Evolutionary conservation across 2,888 invertebrate species (phyloP).

Genomic region (Automeris io): DNA sequence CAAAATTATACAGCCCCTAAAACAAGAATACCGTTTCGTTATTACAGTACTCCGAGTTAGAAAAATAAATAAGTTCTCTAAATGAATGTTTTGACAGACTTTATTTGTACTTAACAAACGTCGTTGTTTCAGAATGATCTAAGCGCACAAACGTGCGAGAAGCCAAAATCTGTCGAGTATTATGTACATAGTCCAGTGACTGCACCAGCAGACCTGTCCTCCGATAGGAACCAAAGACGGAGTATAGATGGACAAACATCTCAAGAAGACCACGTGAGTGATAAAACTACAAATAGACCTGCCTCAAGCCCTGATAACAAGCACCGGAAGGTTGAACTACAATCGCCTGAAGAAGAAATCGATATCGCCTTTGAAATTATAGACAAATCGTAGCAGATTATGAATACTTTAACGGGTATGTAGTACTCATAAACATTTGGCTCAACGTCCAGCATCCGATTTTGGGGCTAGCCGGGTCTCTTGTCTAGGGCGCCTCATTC

Average conservation of each 20-base stretch:
- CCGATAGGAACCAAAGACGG: slow-evolving; percentile 13
- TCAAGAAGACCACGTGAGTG: background rate
- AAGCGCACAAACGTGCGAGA: slow-evolving; percentile 32
- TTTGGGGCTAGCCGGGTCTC: no score
- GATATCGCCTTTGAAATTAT: slow-evolving; percentile 62
- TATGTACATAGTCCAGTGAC: slow-evolving; percentile 36
- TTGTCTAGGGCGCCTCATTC: no score
- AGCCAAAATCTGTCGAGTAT: slow-evolving; percentile 44
- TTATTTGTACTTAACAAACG: no score
- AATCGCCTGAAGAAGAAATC: slow-evolving; percentile 62
- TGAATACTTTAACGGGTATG: background rate
- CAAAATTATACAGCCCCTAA: no score
- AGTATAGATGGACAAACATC: slow-evolving; percentile 16
- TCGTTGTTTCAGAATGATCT: slow-evolving; percentile 34
- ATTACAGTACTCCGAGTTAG: no score
- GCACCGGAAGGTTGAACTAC: slow-evolving; percentile 16
- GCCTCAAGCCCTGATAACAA: slow-evolving; percentile 12
- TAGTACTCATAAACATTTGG: no score
- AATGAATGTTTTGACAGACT: no score
- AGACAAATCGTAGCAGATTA: slow-evolving; percentile 43
- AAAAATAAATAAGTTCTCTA: no score
- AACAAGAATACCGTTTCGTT: no score
- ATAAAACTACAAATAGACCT: slow-evolving; percentile 6
- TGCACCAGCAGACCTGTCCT: slow-evolving; percentile 15
- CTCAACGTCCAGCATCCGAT: no score